phyloP scores from a whole-genome alignment of 1,140 invertebrate genomes.

The Drosophila pandora region DNA sequence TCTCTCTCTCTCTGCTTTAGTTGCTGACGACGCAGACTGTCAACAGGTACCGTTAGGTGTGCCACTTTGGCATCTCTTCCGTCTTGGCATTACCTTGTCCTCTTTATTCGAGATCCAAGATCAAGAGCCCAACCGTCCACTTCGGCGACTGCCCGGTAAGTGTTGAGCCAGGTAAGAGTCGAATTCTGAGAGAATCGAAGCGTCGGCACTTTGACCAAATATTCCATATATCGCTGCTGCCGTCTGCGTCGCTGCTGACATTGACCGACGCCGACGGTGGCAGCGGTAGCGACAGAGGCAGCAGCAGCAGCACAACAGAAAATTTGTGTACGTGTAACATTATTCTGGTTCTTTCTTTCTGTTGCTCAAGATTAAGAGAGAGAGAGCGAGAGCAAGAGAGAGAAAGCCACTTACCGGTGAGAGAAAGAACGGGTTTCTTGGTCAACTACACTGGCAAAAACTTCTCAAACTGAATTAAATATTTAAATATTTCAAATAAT shows the following conservation, averaged over 20 bases:
- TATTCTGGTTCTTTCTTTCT: conserved; percentile 72
- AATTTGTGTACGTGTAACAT: conserved; percentile 79
- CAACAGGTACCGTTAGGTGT: conserved; percentile 71
- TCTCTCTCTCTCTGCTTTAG: conserved; percentile 40
- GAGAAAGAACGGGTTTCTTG: conserved; percentile 2
- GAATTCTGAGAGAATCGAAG: not conserved
- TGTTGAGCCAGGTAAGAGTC: not conserved
- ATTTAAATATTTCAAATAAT: too few relatives aligned
- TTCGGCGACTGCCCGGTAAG: conserved; percentile 6
- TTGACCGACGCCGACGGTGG: conserved; percentile 54
- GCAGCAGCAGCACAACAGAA: conserved; percentile 9
- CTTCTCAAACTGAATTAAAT: not conserved
- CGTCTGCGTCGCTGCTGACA: conserved; percentile 41
- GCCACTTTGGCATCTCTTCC: conserved; percentile 57
- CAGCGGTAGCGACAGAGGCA: conserved; percentile 8
- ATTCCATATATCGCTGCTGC: conserved; percentile 2
- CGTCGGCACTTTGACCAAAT: not conserved
- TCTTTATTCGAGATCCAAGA: not conserved
- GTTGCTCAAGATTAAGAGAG: conserved; percentile 15
- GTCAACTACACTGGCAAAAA: not conserved
- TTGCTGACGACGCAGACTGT: conserved; percentile 38
- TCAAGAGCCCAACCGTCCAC: not conserved
- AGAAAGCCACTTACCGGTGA: conserved; percentile 31
- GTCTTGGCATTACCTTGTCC: not conserved
- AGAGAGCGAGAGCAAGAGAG: conserved; percentile 13